These are phyloP conservation scores for Cyclopterus lumpus DNA, from an alignment of 2,797 vertebrate genomes.

Conservation along the genomic window DNA sequence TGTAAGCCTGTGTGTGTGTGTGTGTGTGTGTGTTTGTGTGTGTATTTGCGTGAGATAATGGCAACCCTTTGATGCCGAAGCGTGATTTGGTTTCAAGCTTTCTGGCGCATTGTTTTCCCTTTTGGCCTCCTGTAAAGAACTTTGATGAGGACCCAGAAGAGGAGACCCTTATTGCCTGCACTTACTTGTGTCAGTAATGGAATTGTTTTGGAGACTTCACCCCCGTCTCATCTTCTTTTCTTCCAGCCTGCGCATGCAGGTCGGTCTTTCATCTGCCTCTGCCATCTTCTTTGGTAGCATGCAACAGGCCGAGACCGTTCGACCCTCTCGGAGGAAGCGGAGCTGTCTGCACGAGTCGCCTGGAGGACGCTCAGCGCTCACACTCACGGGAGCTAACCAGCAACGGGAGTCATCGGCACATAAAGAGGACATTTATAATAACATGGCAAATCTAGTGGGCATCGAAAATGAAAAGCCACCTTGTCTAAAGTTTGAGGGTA, in stretches of 20 bases:
- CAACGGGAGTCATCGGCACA: not conserved
- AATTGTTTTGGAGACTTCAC: constrained; percentile 84
- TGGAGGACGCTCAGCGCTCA: constrained; percentile 50
- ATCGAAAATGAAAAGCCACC: not conserved
- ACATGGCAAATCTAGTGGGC: not conserved
- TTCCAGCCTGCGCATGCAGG: constrained; percentile 83
- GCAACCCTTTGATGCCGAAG: constrained; percentile 78
- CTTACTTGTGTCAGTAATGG: constrained; percentile 80
- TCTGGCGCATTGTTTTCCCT: constrained; percentile 69
- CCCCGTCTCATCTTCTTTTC: constrained; percentile 78
- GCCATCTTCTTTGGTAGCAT: constrained; percentile 83
- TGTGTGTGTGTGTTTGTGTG: too few species aligned
- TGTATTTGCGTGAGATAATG: constrained; percentile 76
- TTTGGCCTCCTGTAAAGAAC: constrained; percentile 72
- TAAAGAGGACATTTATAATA: not conserved
- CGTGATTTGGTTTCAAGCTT: constrained; percentile 72
- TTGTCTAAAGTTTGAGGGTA: not conserved
- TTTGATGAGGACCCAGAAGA: constrained; percentile 82
- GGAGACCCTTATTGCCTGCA: constrained; percentile 84
- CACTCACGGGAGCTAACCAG: constrained; percentile 61
- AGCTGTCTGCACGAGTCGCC: constrained; percentile 53
- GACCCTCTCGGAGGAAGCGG: constrained; percentile 55
- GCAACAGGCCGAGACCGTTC: constrained; percentile 72
- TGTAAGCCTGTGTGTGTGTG: constrained; percentile 42
- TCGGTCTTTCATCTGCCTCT: constrained; percentile 84